Base-by-base conservation (phyloP, 2,113 vertebrate genomes). In the Sakesphorus luctuosus region DNA sequence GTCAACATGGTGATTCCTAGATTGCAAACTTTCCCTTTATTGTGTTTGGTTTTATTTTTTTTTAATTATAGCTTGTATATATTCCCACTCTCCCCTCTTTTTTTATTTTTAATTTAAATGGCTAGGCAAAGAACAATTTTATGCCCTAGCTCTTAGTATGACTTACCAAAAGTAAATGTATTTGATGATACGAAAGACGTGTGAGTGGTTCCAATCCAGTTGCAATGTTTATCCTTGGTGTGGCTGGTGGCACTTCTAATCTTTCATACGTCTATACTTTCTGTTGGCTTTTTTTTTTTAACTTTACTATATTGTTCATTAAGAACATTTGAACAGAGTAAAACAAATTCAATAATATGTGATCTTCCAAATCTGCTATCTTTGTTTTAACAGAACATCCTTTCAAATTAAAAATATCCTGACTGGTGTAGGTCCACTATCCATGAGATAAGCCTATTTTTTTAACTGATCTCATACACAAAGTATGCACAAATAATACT, bases 331-430 rank as follows among this genome's bases (percentile, higher is more conserved):
- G 47, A 74, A 21, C n/a, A 77, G 25, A 88, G 21, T 33, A 89
- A 86, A 90, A 47, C 9, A 92, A 78, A 77, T 62, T 62, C 43
- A 67, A 9, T 81, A 71, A 25, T 36, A 77, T 10, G 43, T 73
- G 53, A 68, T 82, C 49, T 89, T 75, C 66, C 66, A 40, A 79
- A 92, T 65, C 65, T 80, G 6, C n/a, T 94, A 52, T 94, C 65
- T 93, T 89, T 93, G 76, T 94, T 96, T 88, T 93, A 84, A 84
- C 72, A 96, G 76, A 86, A 86, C 61, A 84, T 84, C 83, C 76
- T 95, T 90, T 61, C 65, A 62, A 84, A 91, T 73, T 52, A 77
- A 76, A 95, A 91, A 90, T 93, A 83, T 93, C 83, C 79, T 96
- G 75, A 62, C 33, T 78, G 18, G 31, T 74, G 10, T 29, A 77